Evolutionary conservation across 1,140 invertebrate genomes (phyloP), one percentile per base, ranked within the genome.

Genomic region (Dryas iulia): DNA sequence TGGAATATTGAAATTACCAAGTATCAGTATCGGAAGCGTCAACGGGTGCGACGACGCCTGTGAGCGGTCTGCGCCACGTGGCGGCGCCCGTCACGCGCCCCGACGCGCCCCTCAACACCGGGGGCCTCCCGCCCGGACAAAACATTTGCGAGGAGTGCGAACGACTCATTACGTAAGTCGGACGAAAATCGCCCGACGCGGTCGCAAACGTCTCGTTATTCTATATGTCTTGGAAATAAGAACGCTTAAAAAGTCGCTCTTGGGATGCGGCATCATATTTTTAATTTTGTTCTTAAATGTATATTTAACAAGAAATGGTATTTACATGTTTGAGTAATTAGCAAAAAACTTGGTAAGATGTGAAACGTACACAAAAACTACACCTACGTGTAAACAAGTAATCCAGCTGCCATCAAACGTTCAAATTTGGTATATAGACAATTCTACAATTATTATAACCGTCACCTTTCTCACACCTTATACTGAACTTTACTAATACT

Each of bases 61-160:
- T 86, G 54, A 83, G 75, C 59, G 91, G 90, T 8, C 81, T 92
- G 71, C 94, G 96, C 71, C 95, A 95, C 85, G 95, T 96, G 67
- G 82, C 90, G 59, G 95, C 96, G 63, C 96, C 96, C 67, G 94
- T 96, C 64, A 92, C 94, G 68, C 93, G 95, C 23, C 96, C 96
- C 58, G 94, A 95, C 86, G 94, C 95, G 68, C 94, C 93, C 68
- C 87, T 93, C 79, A 92, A 93, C 82, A 94, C 95, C 78, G 94
- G 94, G 73, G 94, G 94, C 83, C 92, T 97, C 67, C 95, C 96
- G 75, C 95, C 96, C 69, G 96, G 96, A 85, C 96, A 97, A 92
- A 98, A 98, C 92, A 96, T 97, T 91, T 98, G 97, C 92, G 96
- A 96, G 68, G 97, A 98, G 80, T 98, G 97, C 93, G 97, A 98